A percentile compares a stretch with the other conserved stretches of the same genome.
Conservation (phyloP, 2,888 invertebrate species). For the Stenodera caucasica region DNA sequence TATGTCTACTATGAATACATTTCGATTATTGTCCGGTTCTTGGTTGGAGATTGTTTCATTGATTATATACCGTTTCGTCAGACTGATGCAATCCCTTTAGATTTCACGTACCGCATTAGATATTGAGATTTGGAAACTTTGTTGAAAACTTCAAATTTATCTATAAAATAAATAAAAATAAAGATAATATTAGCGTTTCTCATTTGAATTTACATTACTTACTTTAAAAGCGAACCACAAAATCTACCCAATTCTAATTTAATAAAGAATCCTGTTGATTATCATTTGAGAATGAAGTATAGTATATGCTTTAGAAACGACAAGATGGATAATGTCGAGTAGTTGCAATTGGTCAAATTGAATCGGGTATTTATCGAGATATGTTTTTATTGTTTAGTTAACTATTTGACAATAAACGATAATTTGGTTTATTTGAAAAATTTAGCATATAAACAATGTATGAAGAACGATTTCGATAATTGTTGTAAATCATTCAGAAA, state of each 20-base stretch:
- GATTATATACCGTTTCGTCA: conserved; percentile 6
- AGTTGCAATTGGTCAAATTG: conserved; percentile 30
- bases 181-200: conserved; percentile 25
- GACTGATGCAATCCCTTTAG: conserved; percentile 8
- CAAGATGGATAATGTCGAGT: conserved; percentile 29
- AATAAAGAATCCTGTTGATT: conserved; percentile 31
- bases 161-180: conserved; percentile 21
- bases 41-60: conserved; percentile 10
- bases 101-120: neutral
- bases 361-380: conserved; percentile 27
- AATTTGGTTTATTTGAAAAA: conserved; percentile 1
- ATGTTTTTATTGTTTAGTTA: conserved; percentile 29
- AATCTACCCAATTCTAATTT: conserved; percentile 25
- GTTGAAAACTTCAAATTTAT: conserved; percentile 18
- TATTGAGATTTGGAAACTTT: conserved; percentile 10
- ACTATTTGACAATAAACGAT: conserved; percentile 25
- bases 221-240: conserved; percentile 27
- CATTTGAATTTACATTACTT: conserved; percentile 28
- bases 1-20: conserved; percentile 7
- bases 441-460: conserved; percentile 1
- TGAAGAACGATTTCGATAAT: neutral
- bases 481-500: conserved; percentile 1
- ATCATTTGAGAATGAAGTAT: conserved; percentile 30
- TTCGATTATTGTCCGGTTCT: conserved; percentile 12
- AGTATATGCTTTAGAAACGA: conserved; percentile 26